A percentile compares a stretch with the other conserved stretches of the same genome.
Evolutionary conservation across 2,113 vertebrate species (phyloP).

Genomic region (Laticauda colubrina): DNA sequence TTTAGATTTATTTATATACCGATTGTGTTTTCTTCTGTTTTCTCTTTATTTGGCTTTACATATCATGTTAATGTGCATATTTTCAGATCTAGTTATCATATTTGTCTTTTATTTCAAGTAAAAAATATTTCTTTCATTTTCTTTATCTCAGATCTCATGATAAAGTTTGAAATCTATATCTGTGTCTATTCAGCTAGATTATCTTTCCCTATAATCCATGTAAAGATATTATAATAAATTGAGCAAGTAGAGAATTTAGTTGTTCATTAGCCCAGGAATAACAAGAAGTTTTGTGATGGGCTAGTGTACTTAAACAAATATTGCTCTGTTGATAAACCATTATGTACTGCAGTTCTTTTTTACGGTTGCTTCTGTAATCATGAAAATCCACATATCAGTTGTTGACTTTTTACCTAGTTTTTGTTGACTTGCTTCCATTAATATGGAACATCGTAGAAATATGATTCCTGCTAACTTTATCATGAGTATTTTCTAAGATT

Average conservation of each 20-base stretch:
- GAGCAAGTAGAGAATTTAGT: background rate
- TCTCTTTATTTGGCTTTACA: background rate
- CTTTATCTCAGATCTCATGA: background rate
- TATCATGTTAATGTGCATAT: background rate
- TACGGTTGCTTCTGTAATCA: background rate
- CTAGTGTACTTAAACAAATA: background rate
- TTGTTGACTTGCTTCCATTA: background rate
- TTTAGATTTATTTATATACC: background rate
- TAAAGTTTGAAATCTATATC: background rate
- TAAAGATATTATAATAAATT: background rate
- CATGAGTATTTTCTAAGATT: background rate
- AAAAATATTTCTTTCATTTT: background rate
- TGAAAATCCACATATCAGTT: background rate
- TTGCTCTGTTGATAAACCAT: background rate
- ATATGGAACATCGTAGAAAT: background rate
- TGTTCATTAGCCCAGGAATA: background rate
- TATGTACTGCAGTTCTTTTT: background rate
- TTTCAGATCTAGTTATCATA: background rate
- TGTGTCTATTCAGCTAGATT: background rate
- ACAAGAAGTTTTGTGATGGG: background rate
- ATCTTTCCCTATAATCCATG: background rate
- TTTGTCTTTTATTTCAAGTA: background rate
- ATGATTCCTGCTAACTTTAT: background rate
- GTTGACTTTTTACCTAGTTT: background rate
- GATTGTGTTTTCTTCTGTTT: background rate